phyloP scores from a whole-genome alignment of 2,113 vertebrate species.

The Pluvialis apricaria region DNA sequence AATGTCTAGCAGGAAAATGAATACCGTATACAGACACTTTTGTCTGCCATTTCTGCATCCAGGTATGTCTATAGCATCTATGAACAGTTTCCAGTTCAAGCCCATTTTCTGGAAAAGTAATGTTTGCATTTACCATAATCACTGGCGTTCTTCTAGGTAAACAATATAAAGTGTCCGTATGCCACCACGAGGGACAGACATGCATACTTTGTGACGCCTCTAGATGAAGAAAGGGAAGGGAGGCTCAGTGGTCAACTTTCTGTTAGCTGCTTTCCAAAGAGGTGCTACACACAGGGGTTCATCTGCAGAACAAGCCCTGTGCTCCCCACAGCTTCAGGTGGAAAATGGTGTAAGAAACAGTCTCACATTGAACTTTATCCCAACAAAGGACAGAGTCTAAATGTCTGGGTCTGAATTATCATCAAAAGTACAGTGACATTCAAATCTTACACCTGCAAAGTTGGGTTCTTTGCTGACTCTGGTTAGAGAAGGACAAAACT shows the following conservation, averaged over 20 bases:
- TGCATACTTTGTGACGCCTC: fast-evolving
- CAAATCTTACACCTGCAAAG: neutral
- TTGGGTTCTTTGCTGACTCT: neutral
- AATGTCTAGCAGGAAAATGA: neutral
- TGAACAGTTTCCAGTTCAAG: neutral
- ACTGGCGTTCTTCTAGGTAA: neutral
- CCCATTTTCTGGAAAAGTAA: neutral
- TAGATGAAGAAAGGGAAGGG: neutral
- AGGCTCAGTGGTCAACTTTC: neutral
- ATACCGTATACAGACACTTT: fast-evolving
- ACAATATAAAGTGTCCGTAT: neutral
- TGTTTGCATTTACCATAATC: neutral
- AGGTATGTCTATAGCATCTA: neutral
- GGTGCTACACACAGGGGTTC: too few species aligned
- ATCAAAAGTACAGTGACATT: neutral
- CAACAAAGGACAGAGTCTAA: neutral
- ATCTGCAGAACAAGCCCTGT: neutral
- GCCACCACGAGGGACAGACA: neutral
- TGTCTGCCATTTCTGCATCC: neutral
- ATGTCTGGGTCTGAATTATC: neutral
- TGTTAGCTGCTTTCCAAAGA: neutral
- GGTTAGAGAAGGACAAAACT: neutral
- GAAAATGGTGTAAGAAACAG: neutral
- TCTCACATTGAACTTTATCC: neutral
- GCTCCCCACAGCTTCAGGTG: neutral